These are phyloP conservation scores for Atherinomorus stipes DNA, from an alignment of 2,113 vertebrate species.

Conservation along the genomic window DNA sequence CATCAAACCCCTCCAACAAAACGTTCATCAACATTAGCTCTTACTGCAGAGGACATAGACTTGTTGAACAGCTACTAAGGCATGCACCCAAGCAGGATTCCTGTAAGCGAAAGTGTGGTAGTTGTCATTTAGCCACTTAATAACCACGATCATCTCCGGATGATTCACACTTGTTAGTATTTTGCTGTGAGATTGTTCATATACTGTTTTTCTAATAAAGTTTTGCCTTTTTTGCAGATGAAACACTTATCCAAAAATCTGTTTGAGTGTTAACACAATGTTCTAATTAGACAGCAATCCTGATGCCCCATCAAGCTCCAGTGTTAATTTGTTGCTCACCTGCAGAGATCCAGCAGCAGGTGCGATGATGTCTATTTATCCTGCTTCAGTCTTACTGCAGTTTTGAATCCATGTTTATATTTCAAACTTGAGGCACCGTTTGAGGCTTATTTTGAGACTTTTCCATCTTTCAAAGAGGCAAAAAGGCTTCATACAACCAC, in stretches of 20 bases:
- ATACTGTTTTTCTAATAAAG: constrained; percentile 58
- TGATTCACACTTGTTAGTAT: neutral
- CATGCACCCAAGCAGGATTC: neutral
- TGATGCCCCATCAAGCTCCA: neutral
- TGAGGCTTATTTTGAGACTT: neutral
- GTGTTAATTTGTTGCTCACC: neutral
- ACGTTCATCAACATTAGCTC: constrained; percentile 79
- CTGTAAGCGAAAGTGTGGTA: neutral
- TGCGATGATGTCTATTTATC: neutral
- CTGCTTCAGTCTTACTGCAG: no score
- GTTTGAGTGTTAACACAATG: neutral
- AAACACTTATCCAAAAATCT: neutral
- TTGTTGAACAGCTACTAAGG: constrained; percentile 91
- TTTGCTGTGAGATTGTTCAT: neutral
- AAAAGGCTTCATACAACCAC: neutral
- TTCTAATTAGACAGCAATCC: neutral
- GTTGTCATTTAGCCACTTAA: neutral
- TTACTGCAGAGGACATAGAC: constrained; percentile 88
- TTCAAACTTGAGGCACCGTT: no score
- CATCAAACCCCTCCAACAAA: constrained; percentile 76
- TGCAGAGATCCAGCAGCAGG: neutral
- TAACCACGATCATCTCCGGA: neutral
- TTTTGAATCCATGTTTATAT: no score
- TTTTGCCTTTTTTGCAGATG: constrained; percentile 17
- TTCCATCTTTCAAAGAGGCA: neutral